phyloP scores from a whole-genome alignment of 2,113 vertebrate species.

The Daphoenositta chrysoptera region DNA sequence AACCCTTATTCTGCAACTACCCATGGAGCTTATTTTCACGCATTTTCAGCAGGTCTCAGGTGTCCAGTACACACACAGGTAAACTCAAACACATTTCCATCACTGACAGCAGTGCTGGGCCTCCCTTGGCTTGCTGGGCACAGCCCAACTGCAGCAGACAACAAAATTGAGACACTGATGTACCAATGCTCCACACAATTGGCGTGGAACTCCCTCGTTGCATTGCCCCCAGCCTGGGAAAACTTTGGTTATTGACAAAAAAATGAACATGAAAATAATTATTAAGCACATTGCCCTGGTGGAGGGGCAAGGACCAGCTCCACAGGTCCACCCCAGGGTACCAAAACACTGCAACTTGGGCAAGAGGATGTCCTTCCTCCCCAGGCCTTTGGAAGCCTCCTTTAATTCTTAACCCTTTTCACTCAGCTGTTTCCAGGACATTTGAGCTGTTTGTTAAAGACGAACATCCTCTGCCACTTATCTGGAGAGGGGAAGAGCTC shows the following conservation, averaged over 20 bases:
- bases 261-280: background rate
- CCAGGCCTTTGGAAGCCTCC: background rate
- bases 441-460: background rate
- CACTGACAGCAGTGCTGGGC: rapidly evolving
- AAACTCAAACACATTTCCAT: background rate
- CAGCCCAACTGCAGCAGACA: background rate
- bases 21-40: rapidly evolving
- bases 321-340: background rate
- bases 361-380: background rate
- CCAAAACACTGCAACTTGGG: background rate
- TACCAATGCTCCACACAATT: rapidly evolving
- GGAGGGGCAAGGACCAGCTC: background rate
- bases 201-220: rapidly evolving
- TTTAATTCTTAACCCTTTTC: background rate
- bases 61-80: background rate
- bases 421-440: background rate
- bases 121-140: background rate
- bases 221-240: rapidly evolving
- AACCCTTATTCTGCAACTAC: background rate
- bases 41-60: background rate
- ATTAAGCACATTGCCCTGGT: rapidly evolving
- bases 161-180: no score
- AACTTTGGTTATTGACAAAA: rapidly evolving
- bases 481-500: background rate
- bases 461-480: background rate